Percentiles rank a stretch among this genome's conserved stretches.
These are phyloP conservation scores for Myotis brandtii DNA, from an alignment of 2,113 vertebrate species.

Conservation along the genomic window DNA sequence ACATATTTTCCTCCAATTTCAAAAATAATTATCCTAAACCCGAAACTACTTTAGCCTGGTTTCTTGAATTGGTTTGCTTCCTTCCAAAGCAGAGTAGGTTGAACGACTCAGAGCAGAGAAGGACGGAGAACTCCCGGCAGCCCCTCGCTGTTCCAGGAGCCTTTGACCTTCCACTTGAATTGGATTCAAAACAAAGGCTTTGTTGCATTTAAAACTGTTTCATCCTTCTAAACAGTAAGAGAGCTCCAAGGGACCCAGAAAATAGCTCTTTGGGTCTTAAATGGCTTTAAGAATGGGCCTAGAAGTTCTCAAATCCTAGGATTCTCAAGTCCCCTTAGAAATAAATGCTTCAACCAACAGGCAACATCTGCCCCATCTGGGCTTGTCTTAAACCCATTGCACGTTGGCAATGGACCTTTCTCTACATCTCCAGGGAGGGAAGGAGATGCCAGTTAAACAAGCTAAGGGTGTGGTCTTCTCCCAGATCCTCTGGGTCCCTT, in stretches of 20 bases:
- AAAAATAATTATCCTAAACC: conserved; percentile 61
- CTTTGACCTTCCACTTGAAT: background rate
- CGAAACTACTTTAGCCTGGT: background rate
- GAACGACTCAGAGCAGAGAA: background rate
- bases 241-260: background rate
- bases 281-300: background rate
- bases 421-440: background rate
- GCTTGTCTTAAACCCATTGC: too few species aligned
- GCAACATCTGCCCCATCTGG: rapidly evolving
- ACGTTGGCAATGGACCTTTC: background rate
- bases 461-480: background rate
- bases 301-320: background rate
- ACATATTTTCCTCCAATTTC: conserved; percentile 69
- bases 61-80: background rate
- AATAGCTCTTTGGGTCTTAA: background rate
- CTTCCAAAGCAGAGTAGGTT: background rate
- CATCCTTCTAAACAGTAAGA: background rate
- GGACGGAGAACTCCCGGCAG: rapidly evolving
- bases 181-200: background rate
- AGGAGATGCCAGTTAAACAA: background rate
- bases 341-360: background rate
- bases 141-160: background rate
- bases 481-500: background rate
- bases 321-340: background rate
- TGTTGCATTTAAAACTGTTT: background rate